Conservation (phyloP, 2,888 invertebrate genomes). For the Serripes groenlandicus region DNA sequence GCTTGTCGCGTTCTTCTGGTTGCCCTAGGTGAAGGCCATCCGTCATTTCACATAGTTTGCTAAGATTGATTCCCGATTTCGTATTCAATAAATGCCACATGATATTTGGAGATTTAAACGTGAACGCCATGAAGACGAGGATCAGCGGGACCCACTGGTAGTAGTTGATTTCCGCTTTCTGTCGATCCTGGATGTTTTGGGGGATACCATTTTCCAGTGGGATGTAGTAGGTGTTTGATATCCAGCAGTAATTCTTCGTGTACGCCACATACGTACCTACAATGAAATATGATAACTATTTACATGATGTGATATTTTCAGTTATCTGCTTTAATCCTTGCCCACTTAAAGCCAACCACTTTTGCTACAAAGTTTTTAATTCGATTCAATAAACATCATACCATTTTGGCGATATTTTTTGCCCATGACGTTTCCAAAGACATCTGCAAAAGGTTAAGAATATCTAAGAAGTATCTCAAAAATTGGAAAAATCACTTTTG, state of each 20-base stretch:
- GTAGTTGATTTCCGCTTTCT: conserved; percentile 80
- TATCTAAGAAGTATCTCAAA: too few species aligned
- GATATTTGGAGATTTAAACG: conserved; percentile 75
- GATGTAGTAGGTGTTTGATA: conserved; percentile 87
- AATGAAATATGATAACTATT: conserved; percentile 25
- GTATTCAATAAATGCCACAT: conserved; percentile 73
- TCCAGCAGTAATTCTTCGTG: conserved; percentile 88
- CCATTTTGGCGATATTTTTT: neutral
- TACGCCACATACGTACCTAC: conserved; percentile 87
- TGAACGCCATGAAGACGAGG: conserved; percentile 76
- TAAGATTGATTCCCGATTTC: conserved; percentile 71
- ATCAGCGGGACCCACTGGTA: conserved; percentile 86
- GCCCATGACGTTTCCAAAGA: too few species aligned
- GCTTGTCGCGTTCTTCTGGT: conserved; percentile 69
- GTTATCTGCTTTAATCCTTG: neutral
- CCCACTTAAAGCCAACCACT: neutral
- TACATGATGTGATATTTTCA: too few species aligned
- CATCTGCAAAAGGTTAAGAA: too few species aligned
- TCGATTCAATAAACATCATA: neutral
- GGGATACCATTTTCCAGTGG: conserved; percentile 76
- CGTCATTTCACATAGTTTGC: conserved; percentile 67
- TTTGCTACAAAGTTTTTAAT: too few species aligned
- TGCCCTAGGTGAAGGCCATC: conserved; percentile 66
- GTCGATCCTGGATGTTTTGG: conserved; percentile 57
- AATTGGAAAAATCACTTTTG: neutral